Conservation (phyloP, 2,888 invertebrate genomes). For the Drosophila suboccidentalis region DNA sequence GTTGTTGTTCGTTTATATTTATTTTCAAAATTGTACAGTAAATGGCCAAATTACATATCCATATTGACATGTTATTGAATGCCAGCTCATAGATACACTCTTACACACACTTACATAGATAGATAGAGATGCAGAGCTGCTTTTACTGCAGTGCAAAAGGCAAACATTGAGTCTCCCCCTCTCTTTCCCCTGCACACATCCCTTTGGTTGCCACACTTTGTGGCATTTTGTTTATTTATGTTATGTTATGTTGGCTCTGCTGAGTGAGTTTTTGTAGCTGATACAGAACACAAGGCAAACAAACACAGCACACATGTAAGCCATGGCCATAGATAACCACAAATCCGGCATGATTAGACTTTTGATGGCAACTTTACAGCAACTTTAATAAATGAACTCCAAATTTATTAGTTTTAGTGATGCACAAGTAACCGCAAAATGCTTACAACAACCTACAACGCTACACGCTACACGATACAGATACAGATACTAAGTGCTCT, state of each 20-base stretch:
- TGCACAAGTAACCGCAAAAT: constrained; percentile 51
- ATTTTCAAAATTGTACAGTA: constrained; percentile 48
- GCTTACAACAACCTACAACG: constrained; percentile 28
- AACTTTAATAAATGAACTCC: constrained; percentile 73
- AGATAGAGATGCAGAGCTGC: constrained; percentile 5
- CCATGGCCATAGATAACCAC: constrained; percentile 61
- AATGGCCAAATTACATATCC: constrained; percentile 56
- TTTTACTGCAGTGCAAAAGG: constrained; percentile 31
- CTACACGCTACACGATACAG: neutral
- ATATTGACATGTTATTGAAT: constrained; percentile 68
- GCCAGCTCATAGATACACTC: constrained; percentile 21
- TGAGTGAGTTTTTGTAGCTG: constrained; percentile 62
- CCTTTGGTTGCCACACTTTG: constrained; percentile 61
- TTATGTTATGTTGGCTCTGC: constrained; percentile 65
- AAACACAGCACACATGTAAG: constrained; percentile 49
- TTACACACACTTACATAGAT: constrained; percentile 1
- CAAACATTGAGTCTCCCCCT: constrained; percentile 37
- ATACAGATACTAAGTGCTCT: constrained; percentile 11
- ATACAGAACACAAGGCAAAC: constrained; percentile 22
- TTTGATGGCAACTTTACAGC: constrained; percentile 65
- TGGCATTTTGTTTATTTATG: constrained; percentile 69
- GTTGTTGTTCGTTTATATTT: constrained; percentile 49
- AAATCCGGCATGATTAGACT: constrained; percentile 73
- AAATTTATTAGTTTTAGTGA: constrained; percentile 64
- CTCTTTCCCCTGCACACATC: constrained; percentile 4